These are phyloP conservation scores for Diorhabda carinulata DNA, from an alignment of 1,140 invertebrate genomes.

Conservation along the genomic window DNA sequence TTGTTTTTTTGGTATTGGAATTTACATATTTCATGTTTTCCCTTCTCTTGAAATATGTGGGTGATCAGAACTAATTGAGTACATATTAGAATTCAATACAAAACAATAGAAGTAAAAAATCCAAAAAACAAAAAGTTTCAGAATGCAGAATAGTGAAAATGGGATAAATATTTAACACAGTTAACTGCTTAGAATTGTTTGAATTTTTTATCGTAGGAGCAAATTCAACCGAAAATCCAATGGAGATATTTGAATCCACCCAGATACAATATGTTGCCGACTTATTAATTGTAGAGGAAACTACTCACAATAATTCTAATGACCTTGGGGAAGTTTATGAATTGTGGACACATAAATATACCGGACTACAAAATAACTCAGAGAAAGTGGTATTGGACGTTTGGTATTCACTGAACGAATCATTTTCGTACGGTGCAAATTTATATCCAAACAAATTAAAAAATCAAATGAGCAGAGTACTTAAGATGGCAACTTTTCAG, in stretches of 20 bases:
- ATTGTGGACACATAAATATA: conserved; percentile 37
- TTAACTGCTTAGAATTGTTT: no score
- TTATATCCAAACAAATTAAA: conserved; percentile 39
- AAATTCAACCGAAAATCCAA: conserved; percentile 6
- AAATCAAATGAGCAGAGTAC: conserved; percentile 32
- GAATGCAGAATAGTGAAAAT: no score
- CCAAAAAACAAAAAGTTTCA: no score
- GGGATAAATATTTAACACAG: no score
- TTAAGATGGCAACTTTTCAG: conserved; percentile 32
- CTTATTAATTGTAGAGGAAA: conserved; percentile 22
- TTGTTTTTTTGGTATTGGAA: no score
- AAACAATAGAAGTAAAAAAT: no score
- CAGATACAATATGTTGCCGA: conserved; percentile 31
- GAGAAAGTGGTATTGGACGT: conserved; percentile 27
- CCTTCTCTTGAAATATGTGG: no score
- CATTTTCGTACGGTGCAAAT: conserved; percentile 26
- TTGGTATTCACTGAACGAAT: conserved; percentile 34
- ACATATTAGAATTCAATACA: no score
- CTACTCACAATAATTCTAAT: background rate
- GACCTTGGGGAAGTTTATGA: conserved; percentile 13
- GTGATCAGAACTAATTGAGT: no score
- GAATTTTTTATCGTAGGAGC: no score
- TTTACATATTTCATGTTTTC: no score
- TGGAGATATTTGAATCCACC: conserved; percentile 23
- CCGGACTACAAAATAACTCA: conserved; percentile 22